Conservation (phyloP, 2,888 invertebrate species). For the Ophonus ardosiacus region DNA sequence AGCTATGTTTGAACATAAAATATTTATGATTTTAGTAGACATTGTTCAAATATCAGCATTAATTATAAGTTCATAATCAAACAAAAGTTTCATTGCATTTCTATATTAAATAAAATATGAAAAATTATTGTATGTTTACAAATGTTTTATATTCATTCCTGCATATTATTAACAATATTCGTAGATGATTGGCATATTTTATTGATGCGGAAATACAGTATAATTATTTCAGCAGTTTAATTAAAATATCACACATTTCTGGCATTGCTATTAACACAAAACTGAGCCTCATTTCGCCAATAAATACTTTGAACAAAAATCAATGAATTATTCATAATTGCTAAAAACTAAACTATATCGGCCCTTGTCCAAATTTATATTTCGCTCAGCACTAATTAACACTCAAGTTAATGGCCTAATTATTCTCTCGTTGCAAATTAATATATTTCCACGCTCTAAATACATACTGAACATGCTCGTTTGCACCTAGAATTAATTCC, state of each 20-base stretch:
- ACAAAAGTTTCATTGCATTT: no score
- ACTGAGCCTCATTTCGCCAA: not conserved
- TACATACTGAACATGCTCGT: not conserved
- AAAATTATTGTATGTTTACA: no score
- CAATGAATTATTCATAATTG: slow-evolving; percentile 17
- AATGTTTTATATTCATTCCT: no score
- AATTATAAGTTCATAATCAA: no score
- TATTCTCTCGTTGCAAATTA: slow-evolving; percentile 32
- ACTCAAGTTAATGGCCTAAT: slow-evolving; percentile 29
- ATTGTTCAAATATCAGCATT: no score
- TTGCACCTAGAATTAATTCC: not conserved
- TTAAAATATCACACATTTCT: slow-evolving; percentile 40
- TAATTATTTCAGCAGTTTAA: slow-evolving; percentile 5
- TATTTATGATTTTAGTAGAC: no score
- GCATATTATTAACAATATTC: no score
- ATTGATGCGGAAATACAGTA: slow-evolving; percentile 1
- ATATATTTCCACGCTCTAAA: not conserved
- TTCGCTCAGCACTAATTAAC: slow-evolving; percentile 23
- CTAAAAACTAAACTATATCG: slow-evolving; percentile 1
- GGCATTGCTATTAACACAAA: slow-evolving; percentile 18
- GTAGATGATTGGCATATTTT: slow-evolving; percentile 11
- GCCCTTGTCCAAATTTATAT: not conserved
- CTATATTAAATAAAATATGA: no score
- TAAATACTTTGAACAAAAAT: slow-evolving; percentile 39
- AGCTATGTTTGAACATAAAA: no score